Percentiles rank a stretch among this genome's conserved stretches.
phyloP scores from a whole-genome alignment of 2,888 invertebrate genomes.

The Druceiella hillmani region DNA sequence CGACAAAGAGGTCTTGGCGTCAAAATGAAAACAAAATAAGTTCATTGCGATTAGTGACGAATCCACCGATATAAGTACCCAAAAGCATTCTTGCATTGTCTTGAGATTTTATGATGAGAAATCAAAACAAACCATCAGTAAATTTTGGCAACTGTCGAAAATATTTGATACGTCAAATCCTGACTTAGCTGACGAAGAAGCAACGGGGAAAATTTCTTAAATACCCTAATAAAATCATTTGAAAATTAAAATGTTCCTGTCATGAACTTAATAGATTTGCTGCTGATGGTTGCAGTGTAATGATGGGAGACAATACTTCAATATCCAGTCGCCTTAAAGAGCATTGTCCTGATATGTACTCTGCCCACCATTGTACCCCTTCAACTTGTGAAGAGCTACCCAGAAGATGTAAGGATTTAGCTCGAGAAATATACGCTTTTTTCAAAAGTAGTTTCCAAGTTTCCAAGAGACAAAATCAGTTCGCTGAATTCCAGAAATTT shows the following conservation, averaged over 20 bases:
- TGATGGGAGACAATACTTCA: constrained; percentile 25
- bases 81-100: too few species aligned
- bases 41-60: too few species aligned
- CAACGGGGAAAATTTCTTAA: not conserved
- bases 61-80: too few species aligned
- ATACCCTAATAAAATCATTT: constrained; percentile 16
- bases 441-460: constrained; percentile 17
- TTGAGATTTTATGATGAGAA: too few species aligned
- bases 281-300: constrained; percentile 23
- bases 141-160: too few species aligned
- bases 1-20: too few species aligned
- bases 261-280: too few species aligned
- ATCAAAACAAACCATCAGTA: too few species aligned
- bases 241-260: constrained; percentile 22
- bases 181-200: constrained; percentile 4
- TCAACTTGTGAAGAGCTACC: constrained; percentile 18
- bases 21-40: too few species aligned
- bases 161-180: constrained; percentile 17
- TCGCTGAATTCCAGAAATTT: constrained; percentile 19
- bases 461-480: constrained; percentile 14
- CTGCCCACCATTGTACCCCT: constrained; percentile 12
- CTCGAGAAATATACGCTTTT: constrained; percentile 17
- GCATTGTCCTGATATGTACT: constrained; percentile 22
- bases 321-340: constrained; percentile 15
- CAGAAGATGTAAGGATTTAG: constrained; percentile 14